Evolutionary conservation across 92 coral and sea anemone species (phyloP), one percentile per base, ranked within the genome.

Genomic region (Epizoanthus rinbou): DNA sequence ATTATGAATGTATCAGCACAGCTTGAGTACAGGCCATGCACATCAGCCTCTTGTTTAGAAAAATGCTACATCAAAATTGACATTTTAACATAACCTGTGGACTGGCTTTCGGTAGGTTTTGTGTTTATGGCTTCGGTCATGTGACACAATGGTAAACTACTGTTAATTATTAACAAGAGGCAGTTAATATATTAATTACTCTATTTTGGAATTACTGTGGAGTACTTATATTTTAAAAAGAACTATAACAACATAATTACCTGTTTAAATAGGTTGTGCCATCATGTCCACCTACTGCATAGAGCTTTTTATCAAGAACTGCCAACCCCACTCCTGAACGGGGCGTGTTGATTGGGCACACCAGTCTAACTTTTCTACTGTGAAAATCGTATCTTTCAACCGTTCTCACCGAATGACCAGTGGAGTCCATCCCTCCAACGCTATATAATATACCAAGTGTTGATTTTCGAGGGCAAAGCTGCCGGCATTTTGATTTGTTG

Each of bases 401-500:
- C n/a, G 87, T 90, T 75, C 89, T 88, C 54, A 92, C 90, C 25
- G 97, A 88, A 35, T 90, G 94, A 9, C 97, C 97, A 18, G 97
- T 92, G 8, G 97, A 87, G 81, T 92, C 97, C 97, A 92, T 92
- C 28, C 97, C 97, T 83, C 97, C 91, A 13, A 92, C 86, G 63
- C 97, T 92, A 50, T 82, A 88, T 22, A 92, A 56, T 15, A 80
- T 72, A 13, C 94, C 94, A 45, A 88, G 67, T 0, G 94, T 90
- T 23, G 97, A 92, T 3, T 85, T 84, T 57, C 97, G 84, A 5
- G 94, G 97, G 59, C 60, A 72, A 28, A 91, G 52, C 39, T 69
- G 81, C 25, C 59, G 69, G 18, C 65, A 74, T 56, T 74, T 74
- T 74, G 80, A 15, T 67, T 85, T 73, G 66, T 80, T 69, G 21